Base-by-base conservation (phyloP, 2,888 invertebrate species). In the Epistrophe eligans region DNA sequence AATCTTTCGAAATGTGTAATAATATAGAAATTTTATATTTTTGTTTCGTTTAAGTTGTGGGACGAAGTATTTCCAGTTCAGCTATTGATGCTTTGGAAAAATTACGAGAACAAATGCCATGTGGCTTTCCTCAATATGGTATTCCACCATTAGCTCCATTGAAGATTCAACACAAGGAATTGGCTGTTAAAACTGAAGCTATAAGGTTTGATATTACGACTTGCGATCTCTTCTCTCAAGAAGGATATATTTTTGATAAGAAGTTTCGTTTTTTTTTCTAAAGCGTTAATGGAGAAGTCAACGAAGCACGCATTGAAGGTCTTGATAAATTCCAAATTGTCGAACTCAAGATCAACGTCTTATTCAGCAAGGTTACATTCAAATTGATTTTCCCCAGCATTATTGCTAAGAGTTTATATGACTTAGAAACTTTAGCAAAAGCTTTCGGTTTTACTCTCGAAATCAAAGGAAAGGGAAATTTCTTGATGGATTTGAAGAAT, bases 111-210 rank as follows among this genome's bases (percentile, higher is more conserved):
- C 90, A 91, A 84, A 91, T 92, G 91, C 91, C 92, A 7, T 92
- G 92, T 17, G 92, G 92, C 60, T 92, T 91, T 45, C 89, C 91
- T 48, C 85, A 70, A 0, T 0, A 88, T 38, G 91, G 91, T 45
- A 88, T 92, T 67, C 92, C 92, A 4, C 91, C 91, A 81, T 15
- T 92, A 38, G 91, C 91, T n/a, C 92, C 92, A 2, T 66, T 91
- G 0, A 88, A 89, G 58, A 88, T 91, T 52, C 52, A 87, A 4
- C 89, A 92, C 80, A 79, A 89, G 66, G 79, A 90, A 19, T 57
- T 92, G 6, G 60, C 90, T 40, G 89, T 91, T 74, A 81, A 91
- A 17, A 89, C 89, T 5, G 24, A 74, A 0, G 72, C 73, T 15
- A 0, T 67, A 11, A 67, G 72, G 84, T 84, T 58, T 58, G 82